phyloP scores from a whole-genome alignment of 2,797 vertebrate genomes.

The Echeneis naucrates region DNA sequence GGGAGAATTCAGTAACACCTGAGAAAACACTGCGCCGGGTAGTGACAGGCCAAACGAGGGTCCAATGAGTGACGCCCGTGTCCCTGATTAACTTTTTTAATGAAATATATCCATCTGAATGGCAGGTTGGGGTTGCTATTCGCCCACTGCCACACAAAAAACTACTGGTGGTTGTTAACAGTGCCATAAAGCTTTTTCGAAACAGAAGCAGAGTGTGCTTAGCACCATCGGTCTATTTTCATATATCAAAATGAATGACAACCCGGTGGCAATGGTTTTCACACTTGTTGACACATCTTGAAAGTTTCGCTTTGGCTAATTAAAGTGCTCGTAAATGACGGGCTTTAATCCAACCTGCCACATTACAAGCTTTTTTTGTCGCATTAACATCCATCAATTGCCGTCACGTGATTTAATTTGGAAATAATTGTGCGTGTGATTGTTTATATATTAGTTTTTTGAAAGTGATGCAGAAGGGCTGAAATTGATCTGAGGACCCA shows the following conservation, averaged over 20 bases:
- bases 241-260: conserved; percentile 32
- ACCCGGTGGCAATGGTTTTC: conserved; percentile 21
- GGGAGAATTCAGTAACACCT: conserved; percentile 32
- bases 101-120: conserved; percentile 18
- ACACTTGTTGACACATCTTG: conserved; percentile 20
- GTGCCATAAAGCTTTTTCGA: conserved; percentile 25
- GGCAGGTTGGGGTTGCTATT: neutral
- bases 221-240: conserved; percentile 41
- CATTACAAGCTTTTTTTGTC: neutral
- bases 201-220: conserved; percentile 29
- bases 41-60: conserved; percentile 3
- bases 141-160: conserved; percentile 2
- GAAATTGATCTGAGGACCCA: neutral
- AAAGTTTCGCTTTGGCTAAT: conserved; percentile 21
- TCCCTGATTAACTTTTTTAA: conserved; percentile 20
- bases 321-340: conserved; percentile 1
- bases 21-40: conserved; percentile 18
- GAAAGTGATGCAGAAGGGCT: neutral
- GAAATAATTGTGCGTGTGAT: neutral
- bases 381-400: neutral
- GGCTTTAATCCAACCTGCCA: conserved; percentile 1
- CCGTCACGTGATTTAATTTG: neutral
- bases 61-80: conserved; percentile 1
- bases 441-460: neutral
- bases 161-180: conserved; percentile 1